Conservation (phyloP, 1,140 invertebrate species). For the Oppia nitens region DNA sequence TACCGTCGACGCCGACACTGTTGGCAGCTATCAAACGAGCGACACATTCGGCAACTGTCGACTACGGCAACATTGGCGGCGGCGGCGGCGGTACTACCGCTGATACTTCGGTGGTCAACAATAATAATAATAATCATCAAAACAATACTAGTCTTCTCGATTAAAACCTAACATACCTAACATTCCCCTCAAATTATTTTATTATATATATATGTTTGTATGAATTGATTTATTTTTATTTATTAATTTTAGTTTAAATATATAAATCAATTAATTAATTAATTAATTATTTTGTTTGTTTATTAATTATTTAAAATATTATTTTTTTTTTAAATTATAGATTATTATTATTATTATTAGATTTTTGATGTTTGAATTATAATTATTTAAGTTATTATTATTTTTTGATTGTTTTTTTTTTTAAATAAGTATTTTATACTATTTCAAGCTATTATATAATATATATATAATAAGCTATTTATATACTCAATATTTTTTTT, state of each 20-base stretch:
- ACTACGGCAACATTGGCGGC: not conserved
- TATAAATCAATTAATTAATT: too few species aligned
- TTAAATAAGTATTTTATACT: not conserved
- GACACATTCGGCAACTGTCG: too few species aligned
- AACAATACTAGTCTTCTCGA: constrained; percentile 9
- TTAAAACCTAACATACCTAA: not conserved
- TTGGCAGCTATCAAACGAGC: not conserved
- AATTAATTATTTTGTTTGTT: too few species aligned
- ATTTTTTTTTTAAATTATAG: too few species aligned
- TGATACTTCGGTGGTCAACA: not conserved
- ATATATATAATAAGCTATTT: constrained; percentile 6
- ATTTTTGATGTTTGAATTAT: not conserved
- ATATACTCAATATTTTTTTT: too few species aligned
- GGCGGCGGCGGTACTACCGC: not conserved
- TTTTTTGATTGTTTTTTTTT: not conserved
- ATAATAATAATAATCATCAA: constrained; percentile 1
- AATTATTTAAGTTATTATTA: not conserved
- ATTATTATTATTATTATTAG: too few species aligned
- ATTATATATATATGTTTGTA: too few species aligned
- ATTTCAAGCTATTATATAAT: not conserved
- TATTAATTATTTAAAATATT: too few species aligned
- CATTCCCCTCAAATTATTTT: too few species aligned
- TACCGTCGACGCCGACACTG: not conserved
- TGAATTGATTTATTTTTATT: too few species aligned
- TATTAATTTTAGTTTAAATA: too few species aligned